These are phyloP conservation scores for Aphidius colemani DNA, from an alignment of 2,888 invertebrate species.

Conservation along the genomic window DNA sequence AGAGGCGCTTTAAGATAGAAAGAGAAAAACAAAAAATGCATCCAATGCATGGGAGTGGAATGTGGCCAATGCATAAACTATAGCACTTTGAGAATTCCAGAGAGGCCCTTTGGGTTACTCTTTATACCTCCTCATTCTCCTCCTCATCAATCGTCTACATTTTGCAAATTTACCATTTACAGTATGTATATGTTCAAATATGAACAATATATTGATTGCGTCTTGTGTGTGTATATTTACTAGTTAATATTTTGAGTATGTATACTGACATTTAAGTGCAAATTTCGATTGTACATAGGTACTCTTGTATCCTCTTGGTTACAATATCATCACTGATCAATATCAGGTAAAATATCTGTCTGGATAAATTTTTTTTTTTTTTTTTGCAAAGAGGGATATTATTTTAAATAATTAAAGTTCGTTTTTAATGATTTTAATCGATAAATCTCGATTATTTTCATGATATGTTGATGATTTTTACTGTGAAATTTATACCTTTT, in stretches of 20 bases:
- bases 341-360: conserved; percentile 24
- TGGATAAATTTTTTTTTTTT: background rate
- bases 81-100: conserved; percentile 52
- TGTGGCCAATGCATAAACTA: conserved; percentile 59
- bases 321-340: conserved; percentile 33
- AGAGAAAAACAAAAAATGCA: conserved; percentile 38
- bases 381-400: background rate
- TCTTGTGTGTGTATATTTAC: background rate
- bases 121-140: background rate
- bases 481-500: background rate
- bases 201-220: no score
- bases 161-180: conserved; percentile 44
- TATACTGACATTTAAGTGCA: background rate
- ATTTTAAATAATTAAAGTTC: conserved; percentile 4
- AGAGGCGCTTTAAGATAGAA: conserved; percentile 3
- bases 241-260: background rate
- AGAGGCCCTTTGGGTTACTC: conserved; percentile 32
- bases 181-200: background rate
- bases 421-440: background rate
- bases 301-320: conserved; percentile 21
- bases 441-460: background rate
- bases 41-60: conserved; percentile 58
- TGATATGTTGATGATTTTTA: background rate
- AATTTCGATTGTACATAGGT: background rate
- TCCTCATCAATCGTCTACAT: conserved; percentile 41